These are phyloP conservation scores for Macroramphosus scolopax DNA, from an alignment of 2,797 vertebrate genomes.

Conservation along the genomic window DNA sequence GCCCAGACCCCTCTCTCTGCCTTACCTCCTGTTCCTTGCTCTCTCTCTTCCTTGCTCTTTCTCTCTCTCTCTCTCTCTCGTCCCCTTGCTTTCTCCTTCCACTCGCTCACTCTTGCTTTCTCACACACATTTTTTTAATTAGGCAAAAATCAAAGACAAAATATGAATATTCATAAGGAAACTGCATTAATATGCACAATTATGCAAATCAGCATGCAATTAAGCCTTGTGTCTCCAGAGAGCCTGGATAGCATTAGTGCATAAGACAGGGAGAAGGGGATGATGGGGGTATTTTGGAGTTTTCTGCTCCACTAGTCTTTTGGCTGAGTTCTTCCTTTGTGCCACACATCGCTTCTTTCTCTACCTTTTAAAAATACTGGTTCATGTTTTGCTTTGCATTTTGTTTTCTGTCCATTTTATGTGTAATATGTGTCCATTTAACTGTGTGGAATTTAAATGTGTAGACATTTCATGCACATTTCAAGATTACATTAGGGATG, in stretches of 20 bases:
- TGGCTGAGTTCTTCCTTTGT: slow-evolving; percentile 72
- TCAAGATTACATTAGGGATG: slow-evolving; percentile 54
- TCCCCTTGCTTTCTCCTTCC: slow-evolving; percentile 70
- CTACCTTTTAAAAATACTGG: slow-evolving; percentile 51
- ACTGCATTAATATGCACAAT: slow-evolving; percentile 94
- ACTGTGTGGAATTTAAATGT: slow-evolving; percentile 31
- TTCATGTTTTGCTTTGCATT: slow-evolving; percentile 30
- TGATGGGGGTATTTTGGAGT: slow-evolving; percentile 82
- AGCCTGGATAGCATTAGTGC: slow-evolving; percentile 84
- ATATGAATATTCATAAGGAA: slow-evolving; percentile 94
- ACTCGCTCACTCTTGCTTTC: slow-evolving; percentile 67
- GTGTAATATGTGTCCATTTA: slow-evolving; percentile 11
- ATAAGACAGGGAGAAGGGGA: slow-evolving; percentile 80
- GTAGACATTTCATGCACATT: slow-evolving; percentile 38
- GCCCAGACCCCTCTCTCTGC: slow-evolving; percentile 64
- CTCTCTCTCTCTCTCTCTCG: slow-evolving; percentile 9
- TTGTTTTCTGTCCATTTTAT: slow-evolving; percentile 28
- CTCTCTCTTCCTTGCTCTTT: slow-evolving; percentile 15
- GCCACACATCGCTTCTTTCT: slow-evolving; percentile 53
- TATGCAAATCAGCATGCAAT: slow-evolving; percentile 96
- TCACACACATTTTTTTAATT: slow-evolving; percentile 88
- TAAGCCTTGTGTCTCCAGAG: slow-evolving; percentile 89
- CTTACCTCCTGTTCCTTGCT: slow-evolving; percentile 6
- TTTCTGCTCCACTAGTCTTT: slow-evolving; percentile 82
- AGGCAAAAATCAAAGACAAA: slow-evolving; percentile 87